Base-by-base conservation (phyloP, 23 tunicate species). In the Styela plicata region DNA sequence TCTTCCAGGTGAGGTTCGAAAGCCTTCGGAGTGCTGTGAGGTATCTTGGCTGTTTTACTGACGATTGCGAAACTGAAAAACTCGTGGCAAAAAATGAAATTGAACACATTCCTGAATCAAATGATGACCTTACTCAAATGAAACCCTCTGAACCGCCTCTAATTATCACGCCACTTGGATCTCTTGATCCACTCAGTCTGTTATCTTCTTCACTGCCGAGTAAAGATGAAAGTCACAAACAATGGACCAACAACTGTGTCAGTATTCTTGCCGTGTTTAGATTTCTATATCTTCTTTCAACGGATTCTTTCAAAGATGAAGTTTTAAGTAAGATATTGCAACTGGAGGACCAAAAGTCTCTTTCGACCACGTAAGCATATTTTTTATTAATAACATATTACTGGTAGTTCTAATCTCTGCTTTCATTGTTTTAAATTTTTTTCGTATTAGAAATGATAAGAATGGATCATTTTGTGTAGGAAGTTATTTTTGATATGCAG, bases 231-330 rank as follows among this genome's bases (percentile, higher is more conserved):
- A 67, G 71, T 67, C 63, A 76, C 27, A 17, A 44, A 22, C 22
- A 20, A 23, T 76, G 66, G 52, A 44, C 36, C 81, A 52, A 53
- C 0, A 76, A 52, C 65, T 76, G 63, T 24, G 66, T 44, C 30
- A 76, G 81, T 2, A 26, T 76, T 21, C 31, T 76, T 52, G 66
- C 81, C 18, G 70, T 85, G n/a, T 85, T 86, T 80, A 70, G 71
- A 63, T 76, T 84, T 31, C 75, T 89, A 22, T 84, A 84, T 70
- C 80, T 80, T 69, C 79, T 74, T 68, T 85, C 87, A 0, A 84
- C 84, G 26, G 88, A 89, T 57, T 64, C 87, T 22, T 89, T 89
- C 37, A 84, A 84, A 74, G 88, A 84, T 74, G 88, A 89, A 34
- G 64, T 87, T 32, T 44, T 70, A 29, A 28, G 69, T 16, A 87